Evolutionary conservation across 2,888 invertebrate species (phyloP).

Genomic region (Pseudolycoriella hygida): DNA sequence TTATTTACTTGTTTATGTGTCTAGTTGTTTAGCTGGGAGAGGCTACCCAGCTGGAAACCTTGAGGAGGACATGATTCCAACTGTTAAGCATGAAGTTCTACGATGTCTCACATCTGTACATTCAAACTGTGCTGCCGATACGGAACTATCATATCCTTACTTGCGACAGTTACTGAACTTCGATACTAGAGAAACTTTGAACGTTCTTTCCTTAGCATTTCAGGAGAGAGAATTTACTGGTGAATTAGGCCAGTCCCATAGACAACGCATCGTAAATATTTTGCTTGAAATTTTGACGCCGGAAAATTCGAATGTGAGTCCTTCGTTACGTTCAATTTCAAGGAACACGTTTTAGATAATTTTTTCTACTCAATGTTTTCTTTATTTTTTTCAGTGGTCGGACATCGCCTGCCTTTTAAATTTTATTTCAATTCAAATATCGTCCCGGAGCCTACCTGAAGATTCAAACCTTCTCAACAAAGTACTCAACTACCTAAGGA

Average conservation of each 20-base stretch:
- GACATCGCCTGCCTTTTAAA: slow-evolving; percentile 42
- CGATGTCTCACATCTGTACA: slow-evolving; percentile 51
- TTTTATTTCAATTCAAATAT: slow-evolving; percentile 46
- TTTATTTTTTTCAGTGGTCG: slow-evolving; percentile 20
- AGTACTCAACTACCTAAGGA: slow-evolving; percentile 40
- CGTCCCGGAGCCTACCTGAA: slow-evolving; percentile 26
- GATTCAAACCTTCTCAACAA: slow-evolving; percentile 35
- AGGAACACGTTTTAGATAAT: not conserved
- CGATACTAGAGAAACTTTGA: slow-evolving; percentile 70
- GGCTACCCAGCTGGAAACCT: slow-evolving; percentile 66
- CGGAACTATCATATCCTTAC: slow-evolving; percentile 52
- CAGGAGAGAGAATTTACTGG: slow-evolving; percentile 61
- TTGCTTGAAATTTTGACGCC: slow-evolving; percentile 54
- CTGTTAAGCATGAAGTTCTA: slow-evolving; percentile 50
- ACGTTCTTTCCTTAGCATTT: slow-evolving; percentile 70
- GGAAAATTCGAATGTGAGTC: slow-evolving; percentile 46
- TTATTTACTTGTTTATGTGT: slow-evolving; percentile 67
- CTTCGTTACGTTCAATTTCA: too few relatives aligned
- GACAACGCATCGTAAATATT: slow-evolving; percentile 63
- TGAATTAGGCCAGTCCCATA: slow-evolving; percentile 49
- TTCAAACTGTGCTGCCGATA: slow-evolving; percentile 38
- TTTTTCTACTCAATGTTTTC: not conserved
- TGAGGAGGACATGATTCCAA: slow-evolving; percentile 37
- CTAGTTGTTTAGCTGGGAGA: slow-evolving; percentile 71
- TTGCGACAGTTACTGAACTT: slow-evolving; percentile 57